phyloP scores from a whole-genome alignment of 2,888 invertebrate species.

The Thecocarcelia acutangulata region DNA sequence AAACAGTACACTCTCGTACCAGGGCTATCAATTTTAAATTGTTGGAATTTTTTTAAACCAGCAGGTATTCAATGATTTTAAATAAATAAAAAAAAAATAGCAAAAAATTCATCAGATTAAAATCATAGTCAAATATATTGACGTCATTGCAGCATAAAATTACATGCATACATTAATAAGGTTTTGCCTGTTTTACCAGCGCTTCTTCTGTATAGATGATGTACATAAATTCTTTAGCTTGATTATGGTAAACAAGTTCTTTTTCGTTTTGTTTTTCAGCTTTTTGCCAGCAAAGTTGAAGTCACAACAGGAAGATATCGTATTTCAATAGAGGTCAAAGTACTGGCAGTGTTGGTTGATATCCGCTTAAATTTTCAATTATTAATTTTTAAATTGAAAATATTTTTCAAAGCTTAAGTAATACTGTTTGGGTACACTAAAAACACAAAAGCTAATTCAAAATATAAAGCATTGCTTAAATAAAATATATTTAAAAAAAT shows the following conservation, averaged over 20 bases:
- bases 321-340: conserved; percentile 44
- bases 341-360: conserved; percentile 27
- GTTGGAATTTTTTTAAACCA: conserved; percentile 32
- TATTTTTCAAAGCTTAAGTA: too few relatives aligned
- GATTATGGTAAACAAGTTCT: conserved; percentile 52
- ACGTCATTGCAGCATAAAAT: conserved; percentile 52
- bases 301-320: conserved; percentile 57
- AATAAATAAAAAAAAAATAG: neutral
- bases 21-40: neutral
- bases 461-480: too few relatives aligned
- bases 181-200: conserved; percentile 2
- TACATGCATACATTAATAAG: conserved; percentile 36
- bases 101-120: conserved; percentile 41
- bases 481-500: too few relatives aligned
- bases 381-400: too few relatives aligned
- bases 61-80: conserved; percentile 49
- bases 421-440: too few relatives aligned
- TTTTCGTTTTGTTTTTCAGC: neutral
- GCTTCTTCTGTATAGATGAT: conserved; percentile 42
- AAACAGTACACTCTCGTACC: too few relatives aligned
- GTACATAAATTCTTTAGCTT: conserved; percentile 60
- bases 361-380: too few relatives aligned
- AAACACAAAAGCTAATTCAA: too few relatives aligned
- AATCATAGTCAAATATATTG: conserved; percentile 58
- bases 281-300: neutral